Evolutionary conservation across 2,888 invertebrate genomes (phyloP).

Genomic region (Cantharis flavilabris): DNA sequence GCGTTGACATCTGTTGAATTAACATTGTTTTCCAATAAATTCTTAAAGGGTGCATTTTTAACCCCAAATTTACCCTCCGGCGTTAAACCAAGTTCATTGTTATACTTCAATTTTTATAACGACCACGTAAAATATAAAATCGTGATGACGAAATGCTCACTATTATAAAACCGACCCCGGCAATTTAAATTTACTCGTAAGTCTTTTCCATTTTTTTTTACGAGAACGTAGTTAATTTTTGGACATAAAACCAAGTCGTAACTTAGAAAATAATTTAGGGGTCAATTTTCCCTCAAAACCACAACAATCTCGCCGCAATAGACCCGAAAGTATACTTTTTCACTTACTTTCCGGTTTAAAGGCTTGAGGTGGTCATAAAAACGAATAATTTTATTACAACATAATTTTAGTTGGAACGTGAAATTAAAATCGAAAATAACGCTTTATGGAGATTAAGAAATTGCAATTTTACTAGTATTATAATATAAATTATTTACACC

Average conservation of each 20-base stretch:
- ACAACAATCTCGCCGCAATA: not conserved
- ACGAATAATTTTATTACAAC: not conserved
- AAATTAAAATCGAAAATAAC: not conserved
- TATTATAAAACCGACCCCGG: not conserved
- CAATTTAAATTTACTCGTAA: not conserved
- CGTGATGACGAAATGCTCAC: not conserved
- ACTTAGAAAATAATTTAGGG: not conserved
- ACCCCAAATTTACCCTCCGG: not conserved
- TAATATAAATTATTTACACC: not conserved
- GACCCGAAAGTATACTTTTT: not conserved
- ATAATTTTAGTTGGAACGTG: not conserved
- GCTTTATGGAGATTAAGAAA: not conserved
- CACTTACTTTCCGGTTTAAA: not conserved
- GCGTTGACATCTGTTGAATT: constrained; percentile 27
- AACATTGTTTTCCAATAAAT: constrained; percentile 17
- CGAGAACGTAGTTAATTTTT: not conserved
- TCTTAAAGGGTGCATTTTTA: not conserved
- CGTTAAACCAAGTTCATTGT: not conserved
- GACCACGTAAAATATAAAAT: not conserved
- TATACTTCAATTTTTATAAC: not conserved
- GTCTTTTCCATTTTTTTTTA: not conserved
- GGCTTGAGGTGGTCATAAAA: not conserved
- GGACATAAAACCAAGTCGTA: not conserved
- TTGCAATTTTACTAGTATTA: not conserved
- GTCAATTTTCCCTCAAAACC: not conserved